These are phyloP conservation scores for Anhinga anhinga DNA, from an alignment of 2,113 vertebrate species.

Conservation along the genomic window DNA sequence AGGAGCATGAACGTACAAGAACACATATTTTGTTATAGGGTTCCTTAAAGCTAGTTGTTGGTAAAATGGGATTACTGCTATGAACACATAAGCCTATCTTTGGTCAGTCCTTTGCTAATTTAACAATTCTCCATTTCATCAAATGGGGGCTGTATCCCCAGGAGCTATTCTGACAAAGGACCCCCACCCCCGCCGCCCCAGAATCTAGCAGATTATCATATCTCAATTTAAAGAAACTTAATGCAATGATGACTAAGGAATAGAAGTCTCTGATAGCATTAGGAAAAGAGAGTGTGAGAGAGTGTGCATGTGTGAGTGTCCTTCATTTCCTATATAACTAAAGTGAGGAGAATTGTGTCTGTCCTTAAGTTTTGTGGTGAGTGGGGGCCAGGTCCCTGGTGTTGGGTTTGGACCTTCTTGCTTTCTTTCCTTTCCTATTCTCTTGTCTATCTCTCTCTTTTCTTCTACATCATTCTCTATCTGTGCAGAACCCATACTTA, in stretches of 20 bases:
- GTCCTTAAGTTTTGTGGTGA: neutral
- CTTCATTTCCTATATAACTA: neutral
- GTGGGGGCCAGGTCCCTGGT: neutral
- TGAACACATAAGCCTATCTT: neutral
- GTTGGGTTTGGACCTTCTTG: neutral
- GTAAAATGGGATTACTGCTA: neutral
- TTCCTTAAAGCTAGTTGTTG: neutral
- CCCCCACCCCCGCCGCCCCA: no score
- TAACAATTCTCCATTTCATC: neutral
- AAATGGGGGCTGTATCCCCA: neutral
- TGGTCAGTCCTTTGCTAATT: neutral
- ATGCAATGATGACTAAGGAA: neutral
- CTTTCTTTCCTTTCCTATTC: neutral
- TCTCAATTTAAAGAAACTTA: neutral
- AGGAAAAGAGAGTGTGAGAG: neutral
- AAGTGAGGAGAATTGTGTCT: neutral
- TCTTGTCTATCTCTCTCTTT: neutral
- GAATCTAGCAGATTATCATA: neutral
- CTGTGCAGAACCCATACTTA: neutral
- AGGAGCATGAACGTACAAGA: neutral
- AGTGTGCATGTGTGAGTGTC: fast-evolving
- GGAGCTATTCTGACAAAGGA: neutral
- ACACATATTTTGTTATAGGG: neutral
- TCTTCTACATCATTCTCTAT: neutral
- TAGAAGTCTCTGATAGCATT: neutral